Base-by-base conservation (phyloP, 2,888 invertebrate species). In the Tachystola acroxantha region DNA sequence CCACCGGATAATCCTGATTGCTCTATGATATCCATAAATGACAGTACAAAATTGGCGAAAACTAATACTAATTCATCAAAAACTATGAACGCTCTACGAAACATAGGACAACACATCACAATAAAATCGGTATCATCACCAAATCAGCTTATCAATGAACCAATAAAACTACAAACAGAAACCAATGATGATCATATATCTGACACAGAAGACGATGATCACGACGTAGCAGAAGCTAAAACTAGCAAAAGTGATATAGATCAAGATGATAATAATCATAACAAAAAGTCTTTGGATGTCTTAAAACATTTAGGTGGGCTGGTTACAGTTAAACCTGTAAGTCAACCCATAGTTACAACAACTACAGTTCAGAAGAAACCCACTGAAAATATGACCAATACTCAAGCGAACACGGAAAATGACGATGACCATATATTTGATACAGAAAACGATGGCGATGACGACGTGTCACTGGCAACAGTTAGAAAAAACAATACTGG, bases 291-390 rank as follows among this genome's bases (percentile, higher is more conserved):
- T 33, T 47, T 74, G 37, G 55, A 64, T 34, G 63, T 61, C 1
- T 53, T 79, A 37, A 76, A 76, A 57, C 69, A 63, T 55, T 61
- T 79, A 40, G 65, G 76, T 44, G 68, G 68, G 42, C 52, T 73
- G 10, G 63, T 73, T 32, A 75, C 75, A 34, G 57, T 82, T 1
- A 82, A 80, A 57, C 46, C 78, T 20, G 46, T 72, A 9, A 53
- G 32, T 29, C 19, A 30, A 19, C 9, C 30, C 2, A n/a, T 10
- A 19, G 1, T 7, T 14, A 30, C 11, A 3, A 5, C 30, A 30
- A 6, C 27, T 11, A 27, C 11, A 32, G 32, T 10, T 9, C 5
- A 3, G n/a, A 14, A 13, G 14, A 14, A 16, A 2, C 9, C 9
- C 4, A 24, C n/a, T 4, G 24, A 24, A 24, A n/a, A 7, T n/a